These are phyloP conservation scores for Platyrinchus mystaceus DNA, from an alignment of 2,797 vertebrate genomes.

Conservation along the genomic window DNA sequence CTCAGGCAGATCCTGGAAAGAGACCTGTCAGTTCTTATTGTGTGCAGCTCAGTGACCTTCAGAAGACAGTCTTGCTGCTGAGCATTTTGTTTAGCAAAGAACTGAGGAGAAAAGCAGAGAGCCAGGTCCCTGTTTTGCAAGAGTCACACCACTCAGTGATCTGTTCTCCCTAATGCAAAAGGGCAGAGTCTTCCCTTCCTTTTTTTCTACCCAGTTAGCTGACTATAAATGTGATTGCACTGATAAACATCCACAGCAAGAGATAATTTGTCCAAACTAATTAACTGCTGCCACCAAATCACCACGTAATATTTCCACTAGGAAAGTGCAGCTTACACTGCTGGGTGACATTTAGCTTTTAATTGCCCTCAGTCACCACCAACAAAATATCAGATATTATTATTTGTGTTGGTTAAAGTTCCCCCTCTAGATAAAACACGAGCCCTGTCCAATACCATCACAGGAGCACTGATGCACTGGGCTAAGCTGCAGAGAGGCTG, in stretches of 20 bases:
- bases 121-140: background rate
- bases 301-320: background rate
- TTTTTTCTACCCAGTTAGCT: background rate
- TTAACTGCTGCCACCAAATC: conserved; percentile 3
- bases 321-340: background rate
- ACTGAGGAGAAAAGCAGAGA: background rate
- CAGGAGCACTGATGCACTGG: background rate
- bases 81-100: conserved; percentile 5
- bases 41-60: background rate
- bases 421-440: background rate
- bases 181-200: background rate
- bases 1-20: background rate
- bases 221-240: background rate
- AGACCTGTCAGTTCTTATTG: conserved; percentile 26
- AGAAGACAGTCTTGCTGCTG: background rate
- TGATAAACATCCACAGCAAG: conserved; percentile 13
- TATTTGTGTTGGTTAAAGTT: background rate
- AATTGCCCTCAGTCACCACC: background rate
- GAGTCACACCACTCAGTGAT: background rate
- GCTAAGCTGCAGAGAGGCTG: background rate
- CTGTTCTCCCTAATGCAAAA: background rate
- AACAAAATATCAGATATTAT: background rate
- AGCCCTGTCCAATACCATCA: background rate
- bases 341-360: conserved; percentile 5
- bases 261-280: conserved; percentile 24